Percentiles rank a stretch among this genome's conserved stretches.
phyloP scores from a whole-genome alignment of 2,113 vertebrate genomes.

The Entelurus aequoreus region DNA sequence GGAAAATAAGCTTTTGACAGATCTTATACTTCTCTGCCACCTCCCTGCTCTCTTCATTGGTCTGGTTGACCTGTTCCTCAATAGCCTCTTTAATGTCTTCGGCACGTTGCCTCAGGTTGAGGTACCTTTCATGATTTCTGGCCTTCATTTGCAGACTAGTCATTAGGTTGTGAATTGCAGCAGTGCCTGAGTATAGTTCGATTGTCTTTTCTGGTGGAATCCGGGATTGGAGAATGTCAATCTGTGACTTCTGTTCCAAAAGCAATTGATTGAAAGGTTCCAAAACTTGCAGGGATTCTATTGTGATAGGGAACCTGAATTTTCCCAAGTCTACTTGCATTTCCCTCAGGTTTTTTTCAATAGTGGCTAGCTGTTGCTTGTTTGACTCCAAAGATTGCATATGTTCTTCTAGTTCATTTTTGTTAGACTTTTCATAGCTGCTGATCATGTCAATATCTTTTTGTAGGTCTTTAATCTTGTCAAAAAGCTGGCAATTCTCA shows the following conservation, averaged over 20 bases:
- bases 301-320: slow-evolving; percentile 61
- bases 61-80: slow-evolving; percentile 59
- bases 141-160: slow-evolving; percentile 51
- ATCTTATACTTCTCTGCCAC: slow-evolving; percentile 55
- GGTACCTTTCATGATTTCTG: slow-evolving; percentile 64
- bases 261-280: slow-evolving; percentile 57
- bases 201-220: slow-evolving; percentile 50
- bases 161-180: slow-evolving; percentile 69
- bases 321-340: slow-evolving; percentile 51
- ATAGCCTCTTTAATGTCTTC: slow-evolving; percentile 64
- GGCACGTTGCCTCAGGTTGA: slow-evolving; percentile 67
- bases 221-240: slow-evolving; percentile 55
- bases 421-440: slow-evolving; percentile 68
- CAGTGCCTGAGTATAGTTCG: slow-evolving; percentile 52
- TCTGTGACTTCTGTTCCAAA: slow-evolving; percentile 57
- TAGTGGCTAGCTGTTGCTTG: slow-evolving; percentile 46
- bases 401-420: slow-evolving; percentile 67
- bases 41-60: slow-evolving; percentile 44
- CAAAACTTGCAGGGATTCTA: slow-evolving; percentile 43
- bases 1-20: slow-evolving; percentile 69
- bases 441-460: slow-evolving; percentile 68
- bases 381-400: slow-evolving; percentile 58
- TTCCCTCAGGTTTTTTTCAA: slow-evolving; percentile 70
- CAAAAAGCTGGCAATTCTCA: slow-evolving; percentile 76
- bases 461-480: slow-evolving; percentile 75